These are phyloP conservation scores for Araneus ventricosus DNA, from an alignment of 1,140 invertebrate genomes.

Conservation along the genomic window DNA sequence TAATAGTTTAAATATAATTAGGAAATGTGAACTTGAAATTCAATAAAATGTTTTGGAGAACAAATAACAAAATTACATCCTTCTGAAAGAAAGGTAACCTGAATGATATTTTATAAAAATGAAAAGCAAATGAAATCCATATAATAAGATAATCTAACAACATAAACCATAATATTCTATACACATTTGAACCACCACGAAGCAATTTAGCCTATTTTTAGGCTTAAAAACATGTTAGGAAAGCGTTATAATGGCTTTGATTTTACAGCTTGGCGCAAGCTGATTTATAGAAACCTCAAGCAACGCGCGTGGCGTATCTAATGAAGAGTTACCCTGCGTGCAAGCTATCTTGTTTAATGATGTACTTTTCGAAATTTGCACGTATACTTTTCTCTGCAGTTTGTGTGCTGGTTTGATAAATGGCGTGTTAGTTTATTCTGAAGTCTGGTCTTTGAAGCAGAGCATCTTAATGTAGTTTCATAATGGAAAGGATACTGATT, in stretches of 20 bases:
- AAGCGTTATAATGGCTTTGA: neutral
- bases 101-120: no score
- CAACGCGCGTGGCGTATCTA: neutral
- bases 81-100: no score
- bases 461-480: conserved; percentile 16
- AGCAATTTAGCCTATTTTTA: neutral
- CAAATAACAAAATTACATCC: no score
- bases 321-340: neutral
- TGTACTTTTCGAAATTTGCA: neutral
- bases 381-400: neutral
- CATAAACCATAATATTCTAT: no score
- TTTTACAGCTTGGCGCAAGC: neutral
- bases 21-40: no score
- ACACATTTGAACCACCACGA: no score
- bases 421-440: neutral
- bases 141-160: no score
- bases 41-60: no score
- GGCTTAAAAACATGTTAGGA: neutral
- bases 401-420: neutral
- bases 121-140: no score
- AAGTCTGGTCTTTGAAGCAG: neutral
- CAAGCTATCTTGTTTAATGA: neutral
- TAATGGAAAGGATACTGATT: conserved; percentile 2
- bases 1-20: no score
- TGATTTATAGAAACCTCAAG: neutral